Evolutionary conservation across 2,797 vertebrate species (phyloP).

Genomic region (Anas acuta): DNA sequence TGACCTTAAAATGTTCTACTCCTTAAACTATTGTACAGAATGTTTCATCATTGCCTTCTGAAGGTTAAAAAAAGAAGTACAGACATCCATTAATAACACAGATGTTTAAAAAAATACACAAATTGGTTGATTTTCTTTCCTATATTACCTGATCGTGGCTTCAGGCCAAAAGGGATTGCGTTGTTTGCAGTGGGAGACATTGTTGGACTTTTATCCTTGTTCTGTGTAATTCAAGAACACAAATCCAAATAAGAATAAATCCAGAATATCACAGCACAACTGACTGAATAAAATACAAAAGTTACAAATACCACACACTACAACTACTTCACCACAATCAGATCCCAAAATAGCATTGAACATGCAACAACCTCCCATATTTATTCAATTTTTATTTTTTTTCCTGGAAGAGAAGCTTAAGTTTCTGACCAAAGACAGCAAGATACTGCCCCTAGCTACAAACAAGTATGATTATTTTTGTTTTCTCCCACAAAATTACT

Average conservation of each 20-base stretch:
- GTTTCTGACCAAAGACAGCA: neutral
- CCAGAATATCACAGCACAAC: neutral
- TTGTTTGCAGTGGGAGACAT: conserved; percentile 75
- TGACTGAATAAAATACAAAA: neutral
- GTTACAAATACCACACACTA: neutral
- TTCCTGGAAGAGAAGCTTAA: neutral
- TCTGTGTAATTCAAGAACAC: conserved; percentile 76
- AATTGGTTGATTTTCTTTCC: neutral
- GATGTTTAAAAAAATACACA: neutral
- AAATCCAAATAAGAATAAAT: neutral
- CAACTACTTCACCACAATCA: neutral
- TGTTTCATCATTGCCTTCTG: neutral
- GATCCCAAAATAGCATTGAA: neutral
- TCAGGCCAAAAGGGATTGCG: conserved; percentile 88
- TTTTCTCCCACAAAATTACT: neutral
- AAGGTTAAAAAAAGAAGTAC: neutral
- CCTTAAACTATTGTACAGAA: neutral
- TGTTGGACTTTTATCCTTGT: conserved; percentile 77
- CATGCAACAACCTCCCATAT: neutral
- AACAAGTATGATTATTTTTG: neutral
- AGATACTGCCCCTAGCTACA: neutral
- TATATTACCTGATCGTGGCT: conserved; percentile 91
- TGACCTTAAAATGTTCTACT: neutral
- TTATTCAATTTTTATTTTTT: neutral
- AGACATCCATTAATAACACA: neutral